These are phyloP conservation scores for Meghimatium bilineatum DNA, from an alignment of 2,888 invertebrate species.

Conservation along the genomic window DNA sequence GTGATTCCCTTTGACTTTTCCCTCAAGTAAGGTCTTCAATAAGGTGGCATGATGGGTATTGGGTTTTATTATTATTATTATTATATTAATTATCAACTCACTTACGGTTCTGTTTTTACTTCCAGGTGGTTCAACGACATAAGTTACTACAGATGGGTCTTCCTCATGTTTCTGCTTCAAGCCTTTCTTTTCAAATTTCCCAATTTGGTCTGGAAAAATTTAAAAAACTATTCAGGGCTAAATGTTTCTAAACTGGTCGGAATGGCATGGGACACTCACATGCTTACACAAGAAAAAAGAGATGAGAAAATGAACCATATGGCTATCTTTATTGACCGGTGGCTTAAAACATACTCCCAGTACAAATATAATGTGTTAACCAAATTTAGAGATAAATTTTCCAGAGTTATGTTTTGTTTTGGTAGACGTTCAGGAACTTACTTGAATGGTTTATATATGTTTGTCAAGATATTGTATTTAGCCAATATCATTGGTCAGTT, in stretches of 20 bases:
- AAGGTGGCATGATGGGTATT: too few relatives aligned
- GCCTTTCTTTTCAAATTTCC: slow-evolving; percentile 53
- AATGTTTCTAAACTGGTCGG: slow-evolving; percentile 54
- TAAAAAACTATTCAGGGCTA: slow-evolving; percentile 52
- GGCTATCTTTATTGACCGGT: slow-evolving; percentile 52
- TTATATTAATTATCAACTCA: background rate
- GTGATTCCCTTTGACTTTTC: too few relatives aligned
- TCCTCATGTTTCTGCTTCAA: slow-evolving; percentile 55
- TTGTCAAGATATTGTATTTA: slow-evolving; percentile 50
- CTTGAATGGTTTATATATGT: slow-evolving; percentile 51
- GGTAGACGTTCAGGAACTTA: slow-evolving; percentile 51
- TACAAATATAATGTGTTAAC: slow-evolving; percentile 48
- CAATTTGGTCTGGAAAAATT: slow-evolving; percentile 47
- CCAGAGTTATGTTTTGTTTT: slow-evolving; percentile 50
- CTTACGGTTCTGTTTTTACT: background rate
- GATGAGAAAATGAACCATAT: slow-evolving; percentile 50
- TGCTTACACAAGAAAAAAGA: slow-evolving; percentile 52
- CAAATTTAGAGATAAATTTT: slow-evolving; percentile 45
- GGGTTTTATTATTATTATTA: too few relatives aligned
- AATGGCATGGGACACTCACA: slow-evolving; percentile 52
- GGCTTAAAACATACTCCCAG: slow-evolving; percentile 53
- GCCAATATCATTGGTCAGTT: slow-evolving; percentile 52
- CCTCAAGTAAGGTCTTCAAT: too few relatives aligned
- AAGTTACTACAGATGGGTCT: slow-evolving; percentile 54
- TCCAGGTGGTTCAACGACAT: slow-evolving; percentile 45